Evolutionary conservation across 2,888 invertebrate genomes (phyloP).

Genomic region (Oscheius myriophilus): DNA sequence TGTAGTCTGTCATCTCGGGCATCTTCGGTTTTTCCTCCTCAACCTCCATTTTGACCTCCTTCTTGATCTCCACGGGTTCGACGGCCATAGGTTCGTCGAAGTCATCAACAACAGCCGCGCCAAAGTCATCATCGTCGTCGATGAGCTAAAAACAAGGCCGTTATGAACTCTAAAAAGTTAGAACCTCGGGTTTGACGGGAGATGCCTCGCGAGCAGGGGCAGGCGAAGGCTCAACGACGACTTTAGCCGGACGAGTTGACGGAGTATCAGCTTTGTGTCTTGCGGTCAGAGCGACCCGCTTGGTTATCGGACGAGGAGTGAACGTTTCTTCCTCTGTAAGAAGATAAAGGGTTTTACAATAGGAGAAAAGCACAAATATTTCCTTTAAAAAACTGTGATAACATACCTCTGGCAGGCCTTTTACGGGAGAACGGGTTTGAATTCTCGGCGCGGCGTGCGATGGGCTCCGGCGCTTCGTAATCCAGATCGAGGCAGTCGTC

Average conservation of each 20-base stretch:
- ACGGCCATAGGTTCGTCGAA: slow-evolving; percentile 1
- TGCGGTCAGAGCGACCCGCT: slow-evolving; percentile 4
- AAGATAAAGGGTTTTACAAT: neutral
- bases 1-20: neutral
- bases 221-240: neutral
- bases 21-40: neutral
- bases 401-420: slow-evolving; percentile 15
- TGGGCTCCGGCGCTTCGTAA: neutral
- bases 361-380: neutral
- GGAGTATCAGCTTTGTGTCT: neutral
- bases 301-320: slow-evolving; percentile 22
- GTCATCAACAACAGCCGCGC: neutral
- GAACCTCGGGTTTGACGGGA: slow-evolving; percentile 18
- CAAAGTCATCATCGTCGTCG: slow-evolving; percentile 18
- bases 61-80: slow-evolving; percentile 1
- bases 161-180: neutral
- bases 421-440: slow-evolving; percentile 25
- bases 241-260: neutral
- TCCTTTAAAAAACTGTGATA: neutral
- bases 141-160: neutral
- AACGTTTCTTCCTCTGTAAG: slow-evolving; percentile 26
- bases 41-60: slow-evolving; percentile 14
- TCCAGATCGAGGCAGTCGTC: slow-evolving; percentile 23
- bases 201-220: neutral
- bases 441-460: neutral